phyloP scores from a whole-genome alignment of 2,888 invertebrate genomes.

The Dolomedes plantarius region DNA sequence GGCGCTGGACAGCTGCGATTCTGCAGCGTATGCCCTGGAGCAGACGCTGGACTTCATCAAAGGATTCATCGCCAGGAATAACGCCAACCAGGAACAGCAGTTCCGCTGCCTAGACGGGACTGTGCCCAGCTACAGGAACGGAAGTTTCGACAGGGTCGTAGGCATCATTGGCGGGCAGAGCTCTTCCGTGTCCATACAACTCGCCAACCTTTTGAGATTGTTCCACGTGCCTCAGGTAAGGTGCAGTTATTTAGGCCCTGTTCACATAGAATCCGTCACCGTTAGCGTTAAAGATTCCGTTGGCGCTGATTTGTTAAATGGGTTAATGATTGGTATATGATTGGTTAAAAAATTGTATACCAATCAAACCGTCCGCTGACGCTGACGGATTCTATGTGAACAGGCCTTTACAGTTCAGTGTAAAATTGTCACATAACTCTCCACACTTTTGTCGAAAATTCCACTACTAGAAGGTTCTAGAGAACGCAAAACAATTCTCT shows the following conservation, averaged over 20 bases:
- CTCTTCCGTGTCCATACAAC: conserved; percentile 79
- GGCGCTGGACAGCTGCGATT: conserved; percentile 82
- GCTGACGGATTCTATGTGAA: too few relatives aligned
- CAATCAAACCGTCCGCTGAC: too few relatives aligned
- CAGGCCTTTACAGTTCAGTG: too few relatives aligned
- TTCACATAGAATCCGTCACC: too few relatives aligned
- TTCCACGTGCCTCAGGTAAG: conserved; percentile 79
- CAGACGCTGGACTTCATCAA: conserved; percentile 84
- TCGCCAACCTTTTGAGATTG: conserved; percentile 79
- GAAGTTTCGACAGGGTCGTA: conserved; percentile 78
- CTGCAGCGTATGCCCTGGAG: conserved; percentile 83
- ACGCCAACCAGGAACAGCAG: conserved; percentile 77
- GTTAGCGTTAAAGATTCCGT: too few relatives aligned
- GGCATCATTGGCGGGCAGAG: conserved; percentile 80
- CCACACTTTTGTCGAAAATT: not conserved
- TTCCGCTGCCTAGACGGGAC: conserved; percentile 78
- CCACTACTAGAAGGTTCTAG: too few relatives aligned
- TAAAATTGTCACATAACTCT: not conserved
- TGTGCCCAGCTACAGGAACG: conserved; percentile 77
- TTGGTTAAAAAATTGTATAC: too few relatives aligned
- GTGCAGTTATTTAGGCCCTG: too few relatives aligned
- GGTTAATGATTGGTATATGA: too few relatives aligned
- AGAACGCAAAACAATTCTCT: too few relatives aligned
- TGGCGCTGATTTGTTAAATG: too few relatives aligned
- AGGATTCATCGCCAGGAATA: conserved; percentile 79